Evolutionary conservation across 2,113 vertebrate species (phyloP).

Genomic region (Cettia cetti): DNA sequence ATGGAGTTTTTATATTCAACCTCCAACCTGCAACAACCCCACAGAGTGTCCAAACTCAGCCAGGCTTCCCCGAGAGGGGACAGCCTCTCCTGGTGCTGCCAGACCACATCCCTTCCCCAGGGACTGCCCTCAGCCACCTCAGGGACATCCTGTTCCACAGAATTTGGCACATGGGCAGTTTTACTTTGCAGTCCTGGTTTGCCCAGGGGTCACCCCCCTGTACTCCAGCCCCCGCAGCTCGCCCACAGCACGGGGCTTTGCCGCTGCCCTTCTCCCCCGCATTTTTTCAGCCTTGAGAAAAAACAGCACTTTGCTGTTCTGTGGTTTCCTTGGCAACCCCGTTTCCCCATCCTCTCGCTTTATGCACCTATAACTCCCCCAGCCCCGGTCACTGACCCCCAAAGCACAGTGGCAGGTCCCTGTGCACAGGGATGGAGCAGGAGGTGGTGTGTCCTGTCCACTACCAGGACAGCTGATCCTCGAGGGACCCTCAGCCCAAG

Average conservation of each 20-base stretch:
- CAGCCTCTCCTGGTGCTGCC: not conserved
- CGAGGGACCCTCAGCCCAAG: not conserved
- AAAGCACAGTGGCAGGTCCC: not conserved
- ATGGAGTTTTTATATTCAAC: not conserved
- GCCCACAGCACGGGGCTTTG: fast-evolving
- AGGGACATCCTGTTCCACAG: not conserved
- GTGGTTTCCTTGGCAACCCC: constrained; percentile 53
- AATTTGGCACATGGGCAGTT: fast-evolving
- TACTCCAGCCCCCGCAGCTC: not conserved
- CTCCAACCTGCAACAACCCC: not conserved
- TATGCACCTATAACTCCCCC: fast-evolving
- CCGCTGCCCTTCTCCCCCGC: not conserved
- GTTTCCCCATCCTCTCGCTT: not conserved
- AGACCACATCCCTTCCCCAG: not conserved
- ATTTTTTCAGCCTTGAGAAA: not conserved
- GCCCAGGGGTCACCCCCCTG: fast-evolving
- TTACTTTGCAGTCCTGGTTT: not conserved
- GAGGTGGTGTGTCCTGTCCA: not conserved
- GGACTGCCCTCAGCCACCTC: not conserved
- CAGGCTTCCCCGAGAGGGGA: not conserved
- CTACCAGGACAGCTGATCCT: not conserved
- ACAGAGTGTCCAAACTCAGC: fast-evolving
- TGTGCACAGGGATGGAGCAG: fast-evolving
- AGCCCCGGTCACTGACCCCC: fast-evolving
- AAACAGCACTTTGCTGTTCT: not conserved